A percentile compares a stretch with the other conserved stretches of the same genome.
phyloP scores from a whole-genome alignment of 2,888 invertebrate genomes.

The Cataglyphis rosenhaueri region DNA sequence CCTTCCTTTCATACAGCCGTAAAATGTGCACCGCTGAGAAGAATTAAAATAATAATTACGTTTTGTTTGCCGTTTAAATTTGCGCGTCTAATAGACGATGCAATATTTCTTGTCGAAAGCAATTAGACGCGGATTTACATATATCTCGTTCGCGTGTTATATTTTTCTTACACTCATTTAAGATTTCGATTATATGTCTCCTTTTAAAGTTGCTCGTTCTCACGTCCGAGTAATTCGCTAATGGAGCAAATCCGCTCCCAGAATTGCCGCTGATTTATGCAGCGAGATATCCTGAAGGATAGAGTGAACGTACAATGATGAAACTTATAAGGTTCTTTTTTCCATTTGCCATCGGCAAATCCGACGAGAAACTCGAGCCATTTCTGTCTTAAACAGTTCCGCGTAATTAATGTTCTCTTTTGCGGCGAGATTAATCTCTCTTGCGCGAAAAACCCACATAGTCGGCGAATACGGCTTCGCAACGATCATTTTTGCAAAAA shows the following conservation, averaged over 20 bases:
- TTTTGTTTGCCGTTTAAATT: background rate
- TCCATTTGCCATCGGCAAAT: constrained; percentile 47
- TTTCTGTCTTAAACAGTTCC: constrained; percentile 38
- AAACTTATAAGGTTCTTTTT: constrained; percentile 26
- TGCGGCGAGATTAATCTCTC: constrained; percentile 1
- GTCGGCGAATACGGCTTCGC: background rate
- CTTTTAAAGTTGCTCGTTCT: constrained; percentile 17
- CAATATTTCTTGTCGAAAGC: background rate
- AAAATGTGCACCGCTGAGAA: background rate
- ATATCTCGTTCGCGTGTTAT: background rate
- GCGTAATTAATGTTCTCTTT: constrained; percentile 47
- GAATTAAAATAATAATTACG: background rate
- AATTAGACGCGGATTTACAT: background rate
- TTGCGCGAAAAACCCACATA: background rate
- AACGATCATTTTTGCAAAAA: background rate
- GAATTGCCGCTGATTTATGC: constrained; percentile 33
- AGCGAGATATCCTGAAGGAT: background rate
- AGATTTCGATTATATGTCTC: background rate
- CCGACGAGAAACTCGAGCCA: constrained; percentile 8
- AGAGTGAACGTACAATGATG: constrained; percentile 8
- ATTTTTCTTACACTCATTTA: background rate
- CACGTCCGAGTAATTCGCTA: constrained; percentile 39
- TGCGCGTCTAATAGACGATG: background rate
- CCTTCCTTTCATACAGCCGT: background rate
- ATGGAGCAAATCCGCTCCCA: constrained; percentile 35